Base-by-base conservation (phyloP, 1,140 invertebrate genomes). In the Campoletis sonorensis region DNA sequence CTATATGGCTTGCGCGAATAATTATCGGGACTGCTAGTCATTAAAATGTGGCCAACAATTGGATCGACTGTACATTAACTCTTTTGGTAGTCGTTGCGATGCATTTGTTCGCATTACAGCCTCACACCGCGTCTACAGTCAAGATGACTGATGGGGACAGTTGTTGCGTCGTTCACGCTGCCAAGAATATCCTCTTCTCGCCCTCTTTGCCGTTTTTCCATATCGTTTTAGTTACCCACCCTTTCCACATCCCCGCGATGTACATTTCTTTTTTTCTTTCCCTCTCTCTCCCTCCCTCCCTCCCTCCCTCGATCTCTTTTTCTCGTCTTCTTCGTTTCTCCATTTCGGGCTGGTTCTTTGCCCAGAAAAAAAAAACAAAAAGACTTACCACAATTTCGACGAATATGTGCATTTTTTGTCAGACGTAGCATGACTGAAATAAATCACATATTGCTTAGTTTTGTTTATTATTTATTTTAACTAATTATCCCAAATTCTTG, bases 111-210 rank as follows among this genome's bases (percentile, higher is more conserved):
- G 37, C 49, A 49, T 75, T 54, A 72, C 15, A 72, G 51, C 51
- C 61, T 11, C 40, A 49, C 21, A 45, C 37, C 45, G 73, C 45
- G 73, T 54, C 54, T 40, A 79, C 49, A 33, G 30, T 45, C 49
- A 68, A 80, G 79, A 84, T 84, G 84, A 84, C 84, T 76, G 81
- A 84, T 83, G 81, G 81, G 75, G 84, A 84, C 84, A 84, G 84
- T 84, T 84, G 84, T 84, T 84, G 84, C 84, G 82, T 83, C 81
- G 76, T 68, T 71, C 75, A 30, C 83, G 67, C 79, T 82, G 81
- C 81, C 81, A 82, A 84, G 83, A 84, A 84, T 84, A 84, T 84
- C 83, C 80, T 83, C 71, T 79, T 73, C 71, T 64, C 58, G 67
- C 37, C 23, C 30, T 71, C 79, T 23, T 40, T 54, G 71, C 37